phyloP scores from a whole-genome alignment of 2,113 vertebrate species.

The Rhinichthys klamathensis region DNA sequence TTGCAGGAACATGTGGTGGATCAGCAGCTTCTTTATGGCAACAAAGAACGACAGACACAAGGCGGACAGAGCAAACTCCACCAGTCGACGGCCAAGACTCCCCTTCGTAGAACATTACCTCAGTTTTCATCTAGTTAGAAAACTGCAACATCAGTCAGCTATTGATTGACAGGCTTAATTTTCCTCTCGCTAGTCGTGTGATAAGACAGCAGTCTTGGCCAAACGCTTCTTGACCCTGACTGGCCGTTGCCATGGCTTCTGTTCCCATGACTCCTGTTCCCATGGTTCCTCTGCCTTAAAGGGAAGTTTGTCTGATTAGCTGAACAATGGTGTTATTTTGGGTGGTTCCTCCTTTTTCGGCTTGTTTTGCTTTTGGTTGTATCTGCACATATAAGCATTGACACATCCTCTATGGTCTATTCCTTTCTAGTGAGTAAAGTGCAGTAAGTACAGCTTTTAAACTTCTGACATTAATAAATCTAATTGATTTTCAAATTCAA shows the following conservation, averaged over 20 bases:
- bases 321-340: constrained; percentile 62
- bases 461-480: background rate
- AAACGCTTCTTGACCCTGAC: constrained; percentile 41
- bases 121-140: constrained; percentile 16
- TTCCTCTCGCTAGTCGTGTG: background rate
- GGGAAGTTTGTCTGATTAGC: constrained; percentile 62
- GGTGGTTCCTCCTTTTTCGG: constrained; percentile 54
- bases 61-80: constrained; percentile 4
- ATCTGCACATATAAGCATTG: constrained; percentile 5
- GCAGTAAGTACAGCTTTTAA: background rate
- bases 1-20: constrained; percentile 39
- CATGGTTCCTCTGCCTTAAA: constrained; percentile 48
- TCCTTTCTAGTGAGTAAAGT: background rate
- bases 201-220: constrained; percentile 45
- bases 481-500: background rate
- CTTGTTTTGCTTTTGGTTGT: constrained; percentile 31
- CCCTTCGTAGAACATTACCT: constrained; percentile 41
- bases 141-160: constrained; percentile 41
- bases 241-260: constrained; percentile 52
- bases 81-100: constrained; percentile 23
- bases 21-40: constrained; percentile 8
- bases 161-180: constrained; percentile 47
- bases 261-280: constrained; percentile 55
- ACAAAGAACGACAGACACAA: background rate
- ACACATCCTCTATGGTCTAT: background rate